Evolutionary conservation across 1,140 invertebrate species (phyloP), one percentile per base, ranked within the genome.

Genomic region (Halictus rubicundus): DNA sequence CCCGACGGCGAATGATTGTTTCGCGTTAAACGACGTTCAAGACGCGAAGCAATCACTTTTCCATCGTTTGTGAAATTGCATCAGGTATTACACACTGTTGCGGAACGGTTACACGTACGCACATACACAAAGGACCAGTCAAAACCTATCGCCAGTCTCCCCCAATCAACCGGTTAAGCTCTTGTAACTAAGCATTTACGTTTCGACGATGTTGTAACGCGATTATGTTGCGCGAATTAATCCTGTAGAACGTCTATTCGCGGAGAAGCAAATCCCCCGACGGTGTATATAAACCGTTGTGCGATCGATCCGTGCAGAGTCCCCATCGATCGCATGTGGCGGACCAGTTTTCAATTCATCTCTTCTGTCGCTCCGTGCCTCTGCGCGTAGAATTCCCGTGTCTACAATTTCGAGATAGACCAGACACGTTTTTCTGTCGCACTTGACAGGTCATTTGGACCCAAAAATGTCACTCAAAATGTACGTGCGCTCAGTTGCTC

Each of bases 171-270:
- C 27, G 49, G 60, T 80, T 72, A 83, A 80, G 37, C 70, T 57
- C 23, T 73, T 75, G 72, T 46, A 80, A 64, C 59, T 66, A 74
- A 69, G 68, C 82, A 59, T 71, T 60, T 71, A 80, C 82, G 77
- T 68, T 66, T 65, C 77, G 52, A 37, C 61, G 77, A 59, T 39
- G 77, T 19, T 79, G 60, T 66, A 79, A 73, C 25, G 49, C 59
- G 71, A 79, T 73, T 79, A 79, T 74, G 46, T 37, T 66, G 39
- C 77, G 63, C 54, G 77, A 65, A 73, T 79, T 79, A 74, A 79
- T 78, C 60, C 60, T 23, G 32, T 27, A 23, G 68, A 78, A 78
- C 68, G 76, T 78, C 68, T 78, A 72, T 64, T 78, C 76, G 68
- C 76, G 59, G 68, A 64, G 59, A 32, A 54, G 46, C 46, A 72